Base-by-base conservation (phyloP, 2,888 invertebrate genomes). In the Oscheius myriophilus region DNA sequence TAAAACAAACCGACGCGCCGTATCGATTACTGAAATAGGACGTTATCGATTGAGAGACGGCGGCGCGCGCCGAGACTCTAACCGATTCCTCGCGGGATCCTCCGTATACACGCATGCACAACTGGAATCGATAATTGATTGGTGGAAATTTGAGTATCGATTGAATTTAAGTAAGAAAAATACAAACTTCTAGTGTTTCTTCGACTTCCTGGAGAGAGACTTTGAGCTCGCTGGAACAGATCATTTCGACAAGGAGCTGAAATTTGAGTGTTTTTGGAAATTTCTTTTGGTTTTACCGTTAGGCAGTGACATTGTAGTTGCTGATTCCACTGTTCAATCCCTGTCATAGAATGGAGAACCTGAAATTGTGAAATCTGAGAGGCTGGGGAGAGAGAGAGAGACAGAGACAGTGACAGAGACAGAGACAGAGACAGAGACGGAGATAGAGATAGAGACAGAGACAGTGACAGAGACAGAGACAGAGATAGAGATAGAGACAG, bases 1-100 rank as follows among this genome's bases (percentile, higher is more conserved):
- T 2, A 23, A 23, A 57, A 42, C 51, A 11, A n/a, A 67, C 67
- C 25, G 53, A n/a, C 16, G 67, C 64, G 0, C 73, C 71, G 51
- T 84, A 82, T 45, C 82, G 71, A 62, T 84, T 84, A 16, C 75
- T 75, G 61, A 82, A 84, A 62, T 83, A 84, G 26, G 82, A 79
- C 54, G 82, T 74, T 18, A 84, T 69, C 9, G 81, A 74, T 41
- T 84, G 84, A 1, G 84, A 82, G 21, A 82, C 72, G n/a, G 84
- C 80, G 1, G 83, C 84, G 21, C 84, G 72, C n/a, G 82, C 80
- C 0, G 83, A 82, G 12, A 83, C 71, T 49, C 78, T 64, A 1
- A 83, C 82, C 1, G 78, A 69, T 52, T 80, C 78, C 53, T 84
- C 82, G 52, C 76, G 73, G 12, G 76, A 71, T 16, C 76, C 74